Percentiles rank a stretch among this genome's conserved stretches.
phyloP scores from a whole-genome alignment of 2,888 invertebrate genomes.

The Iselma pallidipennis region DNA sequence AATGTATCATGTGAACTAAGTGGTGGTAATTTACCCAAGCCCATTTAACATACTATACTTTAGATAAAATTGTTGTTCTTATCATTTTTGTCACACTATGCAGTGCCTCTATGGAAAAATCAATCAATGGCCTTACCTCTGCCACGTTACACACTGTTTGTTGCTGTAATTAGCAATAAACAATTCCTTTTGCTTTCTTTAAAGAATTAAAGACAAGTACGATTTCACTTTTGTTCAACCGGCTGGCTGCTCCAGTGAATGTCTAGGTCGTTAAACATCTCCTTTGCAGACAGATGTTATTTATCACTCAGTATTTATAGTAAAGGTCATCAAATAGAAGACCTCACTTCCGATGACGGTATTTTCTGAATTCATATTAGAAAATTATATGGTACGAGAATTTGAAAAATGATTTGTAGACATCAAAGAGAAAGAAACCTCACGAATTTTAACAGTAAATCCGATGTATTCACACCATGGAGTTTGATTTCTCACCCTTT shows the following conservation, averaged over 20 bases:
- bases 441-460: too few relatives aligned
- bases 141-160: conserved; percentile 4
- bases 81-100: too few relatives aligned
- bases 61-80: too few relatives aligned
- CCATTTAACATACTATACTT: too few relatives aligned
- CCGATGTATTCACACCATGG: too few relatives aligned
- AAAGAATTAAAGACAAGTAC: conserved; percentile 7
- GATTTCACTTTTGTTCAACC: conserved; percentile 27
- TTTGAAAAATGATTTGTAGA: background rate
- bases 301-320: conserved; percentile 18
- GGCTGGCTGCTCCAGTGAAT: conserved; percentile 25
- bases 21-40: too few relatives aligned
- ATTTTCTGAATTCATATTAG: background rate
- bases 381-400: background rate
- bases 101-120: too few relatives aligned
- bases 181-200: conserved; percentile 26
- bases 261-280: conserved; percentile 29
- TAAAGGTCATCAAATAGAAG: background rate
- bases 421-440: background rate
- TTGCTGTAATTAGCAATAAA: conserved; percentile 19
- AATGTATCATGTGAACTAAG: too few relatives aligned
- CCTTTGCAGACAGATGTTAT: conserved; percentile 26
- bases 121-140: conserved; percentile 18
- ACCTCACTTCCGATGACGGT: background rate
- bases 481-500: too few relatives aligned